Conservation (phyloP, 2,888 invertebrate species). For the Perithous albicinctus region DNA sequence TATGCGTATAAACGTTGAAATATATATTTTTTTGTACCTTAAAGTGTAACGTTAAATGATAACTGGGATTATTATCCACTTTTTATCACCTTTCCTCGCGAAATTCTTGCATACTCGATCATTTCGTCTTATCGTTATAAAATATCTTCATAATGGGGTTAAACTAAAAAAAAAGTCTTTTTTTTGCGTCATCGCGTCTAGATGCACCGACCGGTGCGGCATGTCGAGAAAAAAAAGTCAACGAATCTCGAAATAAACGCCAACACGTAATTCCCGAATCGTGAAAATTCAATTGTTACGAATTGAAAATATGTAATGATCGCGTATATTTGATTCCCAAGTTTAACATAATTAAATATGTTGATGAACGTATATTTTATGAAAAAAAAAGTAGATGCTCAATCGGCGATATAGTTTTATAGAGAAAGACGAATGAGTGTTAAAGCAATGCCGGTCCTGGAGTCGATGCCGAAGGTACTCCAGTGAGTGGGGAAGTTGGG, state of each 20-base stretch:
- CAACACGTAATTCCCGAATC: not conserved
- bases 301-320: not conserved
- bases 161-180: not conserved
- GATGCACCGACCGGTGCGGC: constrained; percentile 7
- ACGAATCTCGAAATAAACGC: not conserved
- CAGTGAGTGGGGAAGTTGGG: constrained; percentile 93
- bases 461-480: constrained; percentile 82
- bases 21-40: constrained; percentile 54
- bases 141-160: constrained; percentile 32
- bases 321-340: not conserved
- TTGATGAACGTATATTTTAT: not conserved
- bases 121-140: constrained; percentile 25
- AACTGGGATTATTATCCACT: not conserved
- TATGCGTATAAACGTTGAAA: constrained; percentile 39
- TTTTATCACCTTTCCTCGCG: constrained; percentile 8
- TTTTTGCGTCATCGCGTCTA: not conserved
- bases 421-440: not conserved
- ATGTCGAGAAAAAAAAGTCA: constrained; percentile 1
- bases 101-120: not conserved
- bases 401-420: not conserved
- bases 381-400: not conserved
- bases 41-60: constrained; percentile 30
- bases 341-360: not conserved
- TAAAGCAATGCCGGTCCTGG: constrained; percentile 36
- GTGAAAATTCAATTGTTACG: not conserved